Evolutionary conservation across 2,888 invertebrate species (phyloP).

Genomic region (Drosophila incognita): DNA sequence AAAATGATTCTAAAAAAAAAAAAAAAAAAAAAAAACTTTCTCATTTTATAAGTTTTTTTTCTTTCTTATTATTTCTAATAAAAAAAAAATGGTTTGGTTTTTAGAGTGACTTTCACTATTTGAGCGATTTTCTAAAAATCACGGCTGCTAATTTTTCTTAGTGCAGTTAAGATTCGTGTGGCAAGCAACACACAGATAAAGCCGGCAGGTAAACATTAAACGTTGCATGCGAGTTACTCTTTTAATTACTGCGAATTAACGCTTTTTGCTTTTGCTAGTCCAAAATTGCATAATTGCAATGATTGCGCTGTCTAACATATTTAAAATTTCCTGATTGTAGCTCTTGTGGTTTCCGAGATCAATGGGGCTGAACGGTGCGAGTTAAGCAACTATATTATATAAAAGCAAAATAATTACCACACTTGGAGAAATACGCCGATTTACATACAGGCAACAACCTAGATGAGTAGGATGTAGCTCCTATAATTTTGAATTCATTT

Average conservation of each 20-base stretch:
- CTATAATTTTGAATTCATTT: background rate
- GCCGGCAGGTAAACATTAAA: slow-evolving; percentile 7
- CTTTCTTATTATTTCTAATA: too few species aligned
- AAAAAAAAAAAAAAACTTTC: too few species aligned
- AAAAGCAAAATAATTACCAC: background rate
- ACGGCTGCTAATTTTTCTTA: too few species aligned
- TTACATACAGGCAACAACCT: background rate
- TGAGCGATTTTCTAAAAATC: background rate
- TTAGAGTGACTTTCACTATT: background rate
- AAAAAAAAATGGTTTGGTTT: too few species aligned
- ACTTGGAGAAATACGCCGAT: background rate
- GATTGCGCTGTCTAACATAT: background rate
- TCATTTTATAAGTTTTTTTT: too few species aligned
- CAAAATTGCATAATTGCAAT: background rate
- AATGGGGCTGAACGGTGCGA: background rate
- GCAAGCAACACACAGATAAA: slow-evolving; percentile 2
- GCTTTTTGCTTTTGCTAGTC: slow-evolving; percentile 6
- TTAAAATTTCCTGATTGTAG: background rate
- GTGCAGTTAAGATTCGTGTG: slow-evolving; percentile 5
- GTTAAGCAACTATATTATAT: background rate
- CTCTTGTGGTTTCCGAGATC: background rate
- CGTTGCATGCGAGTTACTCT: slow-evolving; percentile 11
- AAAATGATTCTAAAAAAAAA: background rate
- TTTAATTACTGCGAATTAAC: slow-evolving; percentile 18
- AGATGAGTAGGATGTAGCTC: background rate